A percentile compares a stretch with the other conserved stretches of the same genome.
Conservation (phyloP, 2,888 invertebrate genomes). For the Urechis unicinctus region DNA sequence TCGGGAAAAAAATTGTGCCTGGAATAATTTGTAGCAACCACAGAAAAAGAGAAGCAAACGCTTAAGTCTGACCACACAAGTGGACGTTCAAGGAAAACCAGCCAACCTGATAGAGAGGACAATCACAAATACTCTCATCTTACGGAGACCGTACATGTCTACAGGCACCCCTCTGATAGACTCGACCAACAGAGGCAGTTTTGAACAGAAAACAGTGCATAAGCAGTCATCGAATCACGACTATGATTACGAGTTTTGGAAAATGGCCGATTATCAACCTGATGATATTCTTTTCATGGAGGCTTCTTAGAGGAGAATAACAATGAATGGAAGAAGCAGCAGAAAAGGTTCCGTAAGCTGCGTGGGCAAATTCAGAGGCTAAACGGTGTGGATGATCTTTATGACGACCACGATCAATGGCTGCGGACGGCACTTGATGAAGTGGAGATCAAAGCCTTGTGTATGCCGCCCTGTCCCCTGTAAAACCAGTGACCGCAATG, state of each 20-base stretch:
- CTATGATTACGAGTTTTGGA: conserved; percentile 18
- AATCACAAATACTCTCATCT: too few relatives aligned
- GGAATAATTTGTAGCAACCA: too few relatives aligned
- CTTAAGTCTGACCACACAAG: too few relatives aligned
- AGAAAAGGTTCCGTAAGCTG: conserved; percentile 14
- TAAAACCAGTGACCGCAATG: too few relatives aligned
- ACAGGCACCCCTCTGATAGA: not conserved
- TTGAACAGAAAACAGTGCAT: conserved; percentile 14
- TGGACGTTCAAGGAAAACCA: too few relatives aligned
- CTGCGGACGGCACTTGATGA: conserved; percentile 18
- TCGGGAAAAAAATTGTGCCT: too few relatives aligned
- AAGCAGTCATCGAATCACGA: conserved; percentile 5
- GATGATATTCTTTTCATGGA: conserved; percentile 18
- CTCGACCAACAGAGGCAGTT: not conserved
- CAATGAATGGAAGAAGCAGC: conserved; percentile 16
- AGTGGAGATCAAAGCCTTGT: conserved; percentile 16
- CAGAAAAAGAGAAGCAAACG: too few relatives aligned
- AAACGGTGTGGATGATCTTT: conserved; percentile 20
- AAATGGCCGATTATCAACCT: conserved; percentile 12
- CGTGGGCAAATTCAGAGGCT: conserved; percentile 13
- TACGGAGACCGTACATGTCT: not conserved
- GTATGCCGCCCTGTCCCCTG: too few relatives aligned
- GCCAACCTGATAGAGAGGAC: too few relatives aligned
- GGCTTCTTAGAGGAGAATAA: conserved; percentile 20
- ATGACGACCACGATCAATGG: conserved; percentile 19